Evolutionary conservation across 2,113 vertebrate genomes (phyloP).

Genomic region (Hydrochoerus hydrochaeris): DNA sequence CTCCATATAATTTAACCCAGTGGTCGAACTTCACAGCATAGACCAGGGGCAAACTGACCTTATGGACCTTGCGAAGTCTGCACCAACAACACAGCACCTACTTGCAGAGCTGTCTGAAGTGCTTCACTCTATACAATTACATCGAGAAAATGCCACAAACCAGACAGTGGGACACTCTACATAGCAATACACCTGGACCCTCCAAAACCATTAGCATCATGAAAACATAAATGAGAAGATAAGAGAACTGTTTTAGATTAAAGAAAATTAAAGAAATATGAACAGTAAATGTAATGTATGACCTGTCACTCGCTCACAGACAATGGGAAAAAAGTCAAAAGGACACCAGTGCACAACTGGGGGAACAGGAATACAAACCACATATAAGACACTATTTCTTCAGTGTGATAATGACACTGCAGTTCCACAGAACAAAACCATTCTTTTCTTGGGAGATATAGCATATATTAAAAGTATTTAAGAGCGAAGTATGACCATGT

Average conservation of each 20-base stretch:
- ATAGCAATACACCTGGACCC: neutral
- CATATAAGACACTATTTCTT: neutral
- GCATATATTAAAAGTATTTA: neutral
- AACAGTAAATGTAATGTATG: neutral
- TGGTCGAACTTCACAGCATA: neutral
- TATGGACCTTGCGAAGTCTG: no score
- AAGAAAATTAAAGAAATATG: constrained; percentile 37
- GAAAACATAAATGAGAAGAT: neutral
- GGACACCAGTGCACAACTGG: neutral
- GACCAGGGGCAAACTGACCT: neutral
- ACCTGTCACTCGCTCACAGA: neutral
- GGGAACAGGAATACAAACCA: neutral
- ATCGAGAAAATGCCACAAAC: neutral
- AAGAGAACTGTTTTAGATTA: neutral
- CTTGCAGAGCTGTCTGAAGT: neutral
- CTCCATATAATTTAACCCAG: neutral
- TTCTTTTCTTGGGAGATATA: neutral
- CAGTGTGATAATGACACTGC: neutral
- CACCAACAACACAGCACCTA: neutral
- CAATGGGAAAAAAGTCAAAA: neutral
- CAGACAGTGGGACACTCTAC: neutral
- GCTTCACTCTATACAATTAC: neutral
- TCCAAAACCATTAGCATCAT: neutral
- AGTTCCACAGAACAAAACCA: constrained; percentile 18
- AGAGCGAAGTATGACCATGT: neutral